Evolutionary conservation across 2,888 invertebrate species (phyloP), one percentile per base, ranked within the genome.

Genomic region (Phengaris alcon): DNA sequence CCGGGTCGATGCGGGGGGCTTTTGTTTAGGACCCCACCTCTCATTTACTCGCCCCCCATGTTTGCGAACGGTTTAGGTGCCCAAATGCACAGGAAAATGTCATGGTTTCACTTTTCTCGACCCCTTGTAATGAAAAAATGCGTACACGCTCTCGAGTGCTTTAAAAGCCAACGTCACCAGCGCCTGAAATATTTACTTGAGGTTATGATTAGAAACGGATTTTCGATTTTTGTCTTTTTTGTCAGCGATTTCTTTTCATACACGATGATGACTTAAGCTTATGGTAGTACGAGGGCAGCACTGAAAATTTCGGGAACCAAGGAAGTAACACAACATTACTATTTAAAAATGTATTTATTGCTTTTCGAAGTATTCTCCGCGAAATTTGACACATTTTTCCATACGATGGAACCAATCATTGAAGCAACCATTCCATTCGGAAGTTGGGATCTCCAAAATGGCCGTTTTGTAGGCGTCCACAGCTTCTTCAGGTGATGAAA

Each of bases 31-130:
- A 86, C 88, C 87, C 88, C 87, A 81, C 78, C 86, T 87, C 87
- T 91, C 91, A 91, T 91, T 91, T 91, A 87, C 90, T 87, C 87
- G 84, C 84, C 85, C 89, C 86, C 88, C 86, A 88, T 88, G 89
- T 91, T 91, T 92, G 91, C 90, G 85, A 89, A 91, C 90, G 92
- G 90, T 91, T 92, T 92, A 90, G 90, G 89, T 88, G 91, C 89
- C 90, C 89, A 90, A 91, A 91, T 91, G 90, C 89, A 87, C 84
- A 86, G 85, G 88, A 89, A 90, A 91, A 91, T 92, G 92, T 92
- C 91, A 89, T 88, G 89, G 85, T 91, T 90, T 90, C 89, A 89
- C 90, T 91, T 91, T 88, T 90, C 87, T 82, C 86, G 84, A 82
- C 81, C 77, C 80, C 79, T 78, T 78, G 79, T 80, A 77, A 78